Percentiles rank a stretch among this genome's conserved stretches.
Conservation (phyloP, 23 tunicate species). For the Ciona savignyi region DNA sequence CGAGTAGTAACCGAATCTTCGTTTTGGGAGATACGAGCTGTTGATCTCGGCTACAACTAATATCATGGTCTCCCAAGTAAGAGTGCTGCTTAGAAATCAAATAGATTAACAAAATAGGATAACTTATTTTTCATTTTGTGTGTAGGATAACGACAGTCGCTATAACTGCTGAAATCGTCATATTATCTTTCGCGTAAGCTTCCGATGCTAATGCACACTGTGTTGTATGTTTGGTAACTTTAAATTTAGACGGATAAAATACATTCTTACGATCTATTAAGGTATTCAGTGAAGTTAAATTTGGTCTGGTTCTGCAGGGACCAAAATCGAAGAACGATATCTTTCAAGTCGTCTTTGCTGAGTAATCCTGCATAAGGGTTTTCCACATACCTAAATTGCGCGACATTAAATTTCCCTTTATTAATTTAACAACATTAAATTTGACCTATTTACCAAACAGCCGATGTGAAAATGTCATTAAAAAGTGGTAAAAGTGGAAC, state of each 20-base stretch:
- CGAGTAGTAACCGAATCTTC: conserved; percentile 34
- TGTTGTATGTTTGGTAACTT: too few relatives aligned
- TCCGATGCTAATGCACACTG: too few relatives aligned
- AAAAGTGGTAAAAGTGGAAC: conserved; percentile 1
- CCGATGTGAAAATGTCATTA: neutral
- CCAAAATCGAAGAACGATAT: neutral
- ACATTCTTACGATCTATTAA: too few relatives aligned
- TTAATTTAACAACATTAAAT: too few relatives aligned
- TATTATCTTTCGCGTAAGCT: too few relatives aligned
- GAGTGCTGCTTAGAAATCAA: too few relatives aligned
- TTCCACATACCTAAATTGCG: neutral
- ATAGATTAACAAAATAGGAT: too few relatives aligned
- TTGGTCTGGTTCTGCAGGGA: neutral
- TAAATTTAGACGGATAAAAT: too few relatives aligned
- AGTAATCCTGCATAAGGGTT: neutral
- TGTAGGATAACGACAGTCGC: too few relatives aligned
- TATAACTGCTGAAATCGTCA: too few relatives aligned
- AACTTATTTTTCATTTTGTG: too few relatives aligned
- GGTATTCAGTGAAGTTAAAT: neutral
- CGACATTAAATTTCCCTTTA: neutral
- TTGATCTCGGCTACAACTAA: conserved; percentile 1
- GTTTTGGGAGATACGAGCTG: conserved; percentile 3
- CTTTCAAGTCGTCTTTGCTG: neutral
- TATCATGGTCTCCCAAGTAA: conserved; percentile 21
- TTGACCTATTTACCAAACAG: conserved; percentile 1